Evolutionary conservation across 2,888 invertebrate genomes (phyloP).

Genomic region (Caenorhabditis panamensis): DNA sequence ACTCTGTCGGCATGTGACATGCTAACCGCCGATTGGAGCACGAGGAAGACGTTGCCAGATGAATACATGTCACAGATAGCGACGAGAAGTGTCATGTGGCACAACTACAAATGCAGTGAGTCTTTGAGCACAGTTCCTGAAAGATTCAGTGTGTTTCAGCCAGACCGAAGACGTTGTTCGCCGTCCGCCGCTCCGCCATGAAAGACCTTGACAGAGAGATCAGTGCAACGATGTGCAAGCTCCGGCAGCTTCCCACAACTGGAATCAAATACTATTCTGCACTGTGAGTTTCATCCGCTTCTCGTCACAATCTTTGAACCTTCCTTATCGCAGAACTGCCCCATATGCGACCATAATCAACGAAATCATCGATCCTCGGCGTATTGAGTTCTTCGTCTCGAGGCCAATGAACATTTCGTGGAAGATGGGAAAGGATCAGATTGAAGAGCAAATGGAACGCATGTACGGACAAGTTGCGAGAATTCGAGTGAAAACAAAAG

Average conservation of each 20-base stretch:
- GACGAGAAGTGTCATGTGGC: conserved; percentile 48
- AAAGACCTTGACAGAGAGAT: conserved; percentile 38
- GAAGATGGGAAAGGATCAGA: conserved; percentile 41
- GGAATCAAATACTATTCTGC: conserved; percentile 30
- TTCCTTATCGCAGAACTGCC: conserved; percentile 21
- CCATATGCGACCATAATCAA: conserved; percentile 35
- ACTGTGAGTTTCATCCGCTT: conserved; percentile 21
- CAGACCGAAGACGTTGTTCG: conserved; percentile 7
- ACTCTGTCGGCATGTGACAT: conserved; percentile 38
- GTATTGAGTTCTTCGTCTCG: conserved; percentile 28
- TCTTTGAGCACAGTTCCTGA: background rate
- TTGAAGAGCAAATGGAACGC: conserved; percentile 26
- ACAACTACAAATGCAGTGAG: conserved; percentile 43
- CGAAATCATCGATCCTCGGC: conserved; percentile 14
- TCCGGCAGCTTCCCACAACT: conserved; percentile 29
- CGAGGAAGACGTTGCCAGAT: conserved; percentile 4
- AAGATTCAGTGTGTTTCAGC: too few relatives aligned
- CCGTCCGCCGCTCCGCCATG: conserved; percentile 16
- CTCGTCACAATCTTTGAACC: background rate
- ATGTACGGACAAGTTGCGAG: conserved; percentile 2
- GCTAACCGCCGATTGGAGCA: conserved; percentile 20
- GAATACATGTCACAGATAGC: conserved; percentile 43
- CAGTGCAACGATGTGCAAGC: background rate
- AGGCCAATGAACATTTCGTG: conserved; percentile 44
- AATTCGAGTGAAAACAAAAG: background rate